Evolutionary conservation across 2,113 vertebrate genomes (phyloP).

Genomic region (Dasyornis broadbenti): DNA sequence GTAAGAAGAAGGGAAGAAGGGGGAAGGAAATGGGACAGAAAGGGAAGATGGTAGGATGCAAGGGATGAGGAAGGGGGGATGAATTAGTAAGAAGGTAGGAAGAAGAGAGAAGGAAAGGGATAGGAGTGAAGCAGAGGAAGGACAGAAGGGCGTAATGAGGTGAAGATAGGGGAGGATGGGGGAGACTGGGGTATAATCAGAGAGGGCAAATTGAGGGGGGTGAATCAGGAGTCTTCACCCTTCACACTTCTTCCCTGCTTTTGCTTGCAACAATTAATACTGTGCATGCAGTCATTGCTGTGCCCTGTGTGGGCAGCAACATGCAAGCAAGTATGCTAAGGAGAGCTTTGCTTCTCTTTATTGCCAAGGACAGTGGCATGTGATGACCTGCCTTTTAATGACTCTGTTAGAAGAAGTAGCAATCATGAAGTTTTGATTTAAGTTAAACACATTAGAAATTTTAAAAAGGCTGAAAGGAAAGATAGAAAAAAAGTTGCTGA

Average conservation of each 20-base stretch:
- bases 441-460: not conserved
- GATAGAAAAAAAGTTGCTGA: not conserved
- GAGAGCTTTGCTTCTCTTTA: not conserved
- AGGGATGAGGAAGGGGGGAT: not conserved
- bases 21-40: not conserved
- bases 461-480: not conserved
- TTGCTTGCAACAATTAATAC: not conserved
- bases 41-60: not conserved
- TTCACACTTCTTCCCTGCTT: not conserved
- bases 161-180: not conserved
- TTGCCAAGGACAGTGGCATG: not conserved
- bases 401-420: not conserved
- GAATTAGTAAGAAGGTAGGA: not conserved
- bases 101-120: not conserved
- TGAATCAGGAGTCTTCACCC: not conserved
- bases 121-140: not conserved
- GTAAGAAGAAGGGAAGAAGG: not conserved
- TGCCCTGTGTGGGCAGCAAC: not conserved
- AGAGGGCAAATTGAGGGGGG: fast-evolving
- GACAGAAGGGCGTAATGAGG: not conserved
- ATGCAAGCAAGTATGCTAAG: not conserved
- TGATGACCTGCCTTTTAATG: not conserved
- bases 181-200: not conserved
- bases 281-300: not conserved
- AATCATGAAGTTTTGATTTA: not conserved